Conservation (phyloP, 2,888 invertebrate genomes). For the Tribolium freemani region DNA sequence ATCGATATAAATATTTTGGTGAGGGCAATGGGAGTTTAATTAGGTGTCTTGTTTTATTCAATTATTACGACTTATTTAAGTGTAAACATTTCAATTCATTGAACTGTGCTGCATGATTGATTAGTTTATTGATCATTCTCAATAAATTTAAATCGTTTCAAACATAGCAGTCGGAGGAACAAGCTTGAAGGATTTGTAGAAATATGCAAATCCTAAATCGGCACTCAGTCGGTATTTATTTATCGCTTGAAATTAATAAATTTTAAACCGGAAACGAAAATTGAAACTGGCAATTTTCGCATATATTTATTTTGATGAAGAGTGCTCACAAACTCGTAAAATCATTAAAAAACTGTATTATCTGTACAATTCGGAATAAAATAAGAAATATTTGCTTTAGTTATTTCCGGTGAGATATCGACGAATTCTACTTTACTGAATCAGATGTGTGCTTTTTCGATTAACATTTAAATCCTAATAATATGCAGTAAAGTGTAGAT, state of each 20-base stretch:
- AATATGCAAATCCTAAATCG: not conserved
- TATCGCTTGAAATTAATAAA: not conserved
- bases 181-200: not conserved
- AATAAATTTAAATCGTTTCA: not conserved
- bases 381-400: too few relatives aligned
- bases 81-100: slow-evolving; percentile 30
- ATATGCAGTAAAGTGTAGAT: not conserved
- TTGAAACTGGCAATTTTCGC: not conserved
- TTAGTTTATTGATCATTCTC: slow-evolving; percentile 16
- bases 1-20: not conserved
- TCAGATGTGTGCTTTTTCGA: not conserved
- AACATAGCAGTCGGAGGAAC: not conserved
- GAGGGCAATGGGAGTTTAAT: not conserved
- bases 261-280: not conserved
- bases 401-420: not conserved
- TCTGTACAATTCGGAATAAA: too few relatives aligned
- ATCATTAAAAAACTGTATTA: too few relatives aligned
- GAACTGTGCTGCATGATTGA: not conserved
- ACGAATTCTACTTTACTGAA: not conserved
- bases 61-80: slow-evolving; percentile 7
- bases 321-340: too few relatives aligned
- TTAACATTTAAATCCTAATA: not conserved
- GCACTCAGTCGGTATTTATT: not conserved
- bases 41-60: slow-evolving; percentile 6
- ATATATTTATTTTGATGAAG: not conserved